A percentile compares a stretch with the other conserved stretches of the same genome.
Conservation (phyloP, 2,113 vertebrate genomes). For the Chroicocephalus ridibundus region DNA sequence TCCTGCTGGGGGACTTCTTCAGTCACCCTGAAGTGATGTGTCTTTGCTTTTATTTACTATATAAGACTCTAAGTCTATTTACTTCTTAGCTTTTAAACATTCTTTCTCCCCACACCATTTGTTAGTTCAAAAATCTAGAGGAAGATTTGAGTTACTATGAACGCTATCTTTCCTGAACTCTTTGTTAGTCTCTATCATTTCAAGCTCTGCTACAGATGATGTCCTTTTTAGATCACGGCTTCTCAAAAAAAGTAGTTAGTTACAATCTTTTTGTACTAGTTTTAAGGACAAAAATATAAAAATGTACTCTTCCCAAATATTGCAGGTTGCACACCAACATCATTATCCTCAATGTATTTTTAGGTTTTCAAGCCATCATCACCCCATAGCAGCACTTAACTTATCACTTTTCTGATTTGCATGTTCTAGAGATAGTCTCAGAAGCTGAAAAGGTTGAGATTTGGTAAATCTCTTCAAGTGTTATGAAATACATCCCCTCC, state of each 20-base stretch:
- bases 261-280: neutral
- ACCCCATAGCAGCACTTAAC: neutral
- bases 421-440: neutral
- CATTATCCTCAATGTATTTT: neutral
- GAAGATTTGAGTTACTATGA: neutral
- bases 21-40: neutral
- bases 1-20: neutral
- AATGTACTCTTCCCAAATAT: neutral
- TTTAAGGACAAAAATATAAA: neutral
- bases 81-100: neutral
- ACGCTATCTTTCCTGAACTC: neutral
- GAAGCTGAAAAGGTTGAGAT: neutral
- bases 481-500: neutral
- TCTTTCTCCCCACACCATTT: neutral
- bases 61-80: neutral
- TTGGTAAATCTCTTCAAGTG: neutral
- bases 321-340: neutral
- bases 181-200: neutral
- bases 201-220: neutral
- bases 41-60: neutral
- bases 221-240: neutral
- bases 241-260: neutral
- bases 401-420: neutral
- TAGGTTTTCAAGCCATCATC: neutral
- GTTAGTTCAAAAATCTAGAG: neutral